phyloP scores from a whole-genome alignment of 2,797 vertebrate species.

The Tenualosa thibaudeaui region DNA sequence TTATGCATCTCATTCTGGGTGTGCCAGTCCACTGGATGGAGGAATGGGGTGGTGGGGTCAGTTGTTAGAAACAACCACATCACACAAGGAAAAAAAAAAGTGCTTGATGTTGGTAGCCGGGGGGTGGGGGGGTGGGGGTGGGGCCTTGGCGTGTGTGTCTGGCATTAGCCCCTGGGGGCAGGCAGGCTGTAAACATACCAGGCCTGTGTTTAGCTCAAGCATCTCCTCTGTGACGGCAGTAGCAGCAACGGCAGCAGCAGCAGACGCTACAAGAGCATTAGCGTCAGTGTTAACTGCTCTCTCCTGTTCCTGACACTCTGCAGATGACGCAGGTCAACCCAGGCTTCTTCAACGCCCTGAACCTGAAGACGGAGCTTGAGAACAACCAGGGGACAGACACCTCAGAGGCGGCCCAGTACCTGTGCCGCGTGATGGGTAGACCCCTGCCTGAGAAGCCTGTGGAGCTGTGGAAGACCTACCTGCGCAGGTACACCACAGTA shows the following conservation, averaged over 20 bases:
- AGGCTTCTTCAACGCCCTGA: conserved; percentile 83
- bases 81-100: not conserved
- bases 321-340: conserved; percentile 90
- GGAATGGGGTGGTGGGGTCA: not conserved
- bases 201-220: conserved; percentile 20
- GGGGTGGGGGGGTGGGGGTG: not conserved
- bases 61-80: not conserved
- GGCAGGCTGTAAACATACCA: conserved; percentile 52
- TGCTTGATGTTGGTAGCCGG: too few species aligned
- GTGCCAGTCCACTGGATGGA: not conserved
- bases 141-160: conserved; percentile 61
- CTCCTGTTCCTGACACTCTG: not conserved
- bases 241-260: not conserved
- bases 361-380: conserved; percentile 86
- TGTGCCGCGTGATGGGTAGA: conserved; percentile 88
- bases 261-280: not conserved
- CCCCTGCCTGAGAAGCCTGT: conserved; percentile 82
- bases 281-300: not conserved
- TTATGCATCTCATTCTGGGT: not conserved
- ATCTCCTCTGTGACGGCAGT: not conserved
- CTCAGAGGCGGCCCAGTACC: conserved; percentile 81
- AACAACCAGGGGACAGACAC: conserved; percentile 69
- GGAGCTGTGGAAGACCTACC: conserved; percentile 94
- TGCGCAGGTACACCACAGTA: conserved; percentile 77
- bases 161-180: conserved; percentile 65